phyloP scores from a whole-genome alignment of 2,113 vertebrate genomes.

The Rhinolophus ferrumequinum region DNA sequence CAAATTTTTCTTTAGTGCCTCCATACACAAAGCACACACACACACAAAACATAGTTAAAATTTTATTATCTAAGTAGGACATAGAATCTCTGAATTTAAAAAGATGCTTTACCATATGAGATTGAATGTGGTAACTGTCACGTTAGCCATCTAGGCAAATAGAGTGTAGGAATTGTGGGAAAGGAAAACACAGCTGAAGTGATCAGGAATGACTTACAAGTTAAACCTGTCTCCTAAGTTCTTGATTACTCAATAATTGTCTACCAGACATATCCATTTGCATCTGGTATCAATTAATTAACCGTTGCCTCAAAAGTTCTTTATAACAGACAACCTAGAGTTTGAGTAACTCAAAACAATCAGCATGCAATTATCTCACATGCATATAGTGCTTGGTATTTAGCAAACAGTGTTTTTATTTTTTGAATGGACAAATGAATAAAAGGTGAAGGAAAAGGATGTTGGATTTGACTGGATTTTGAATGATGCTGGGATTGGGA shows the following conservation, averaged over 20 bases:
- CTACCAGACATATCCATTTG: not conserved
- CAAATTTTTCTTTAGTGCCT: slow-evolving; percentile 7
- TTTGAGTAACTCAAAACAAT: not conserved
- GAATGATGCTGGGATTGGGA: not conserved
- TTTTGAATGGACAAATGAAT: not conserved
- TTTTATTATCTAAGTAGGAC: not conserved
- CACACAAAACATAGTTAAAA: not conserved
- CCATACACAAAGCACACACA: not conserved
- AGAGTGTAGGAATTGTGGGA: not conserved
- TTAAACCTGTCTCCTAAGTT: not conserved
- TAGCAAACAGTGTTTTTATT: not conserved
- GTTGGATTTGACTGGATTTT: not conserved
- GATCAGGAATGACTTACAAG: not conserved
- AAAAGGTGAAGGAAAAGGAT: not conserved
- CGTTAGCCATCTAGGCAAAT: not conserved
- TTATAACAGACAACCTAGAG: not conserved
- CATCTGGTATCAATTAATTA: not conserved
- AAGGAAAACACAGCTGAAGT: not conserved
- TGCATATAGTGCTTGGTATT: not conserved
- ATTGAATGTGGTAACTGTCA: not conserved
- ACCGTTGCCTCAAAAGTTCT: not conserved
- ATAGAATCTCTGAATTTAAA: not conserved
- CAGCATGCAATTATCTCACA: not conserved
- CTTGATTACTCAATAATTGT: not conserved
- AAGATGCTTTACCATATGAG: not conserved